These are phyloP conservation scores for Drosophila virilis DNA, from an alignment of 1,140 invertebrate species.

Conservation along the genomic window DNA sequence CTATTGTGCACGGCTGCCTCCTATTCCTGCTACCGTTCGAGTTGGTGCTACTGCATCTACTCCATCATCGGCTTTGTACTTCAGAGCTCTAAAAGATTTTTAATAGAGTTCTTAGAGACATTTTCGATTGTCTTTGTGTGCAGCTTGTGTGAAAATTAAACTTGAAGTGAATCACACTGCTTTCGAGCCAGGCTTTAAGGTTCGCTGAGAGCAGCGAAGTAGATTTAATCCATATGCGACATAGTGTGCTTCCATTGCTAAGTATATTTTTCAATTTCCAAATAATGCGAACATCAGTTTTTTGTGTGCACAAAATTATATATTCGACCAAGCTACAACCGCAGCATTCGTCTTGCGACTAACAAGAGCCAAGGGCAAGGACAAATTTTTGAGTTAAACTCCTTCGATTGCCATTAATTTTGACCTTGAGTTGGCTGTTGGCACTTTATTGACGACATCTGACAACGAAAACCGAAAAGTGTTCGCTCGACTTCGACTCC, in stretches of 20 bases:
- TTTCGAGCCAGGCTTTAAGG: conserved; percentile 12
- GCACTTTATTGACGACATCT: conserved; percentile 75
- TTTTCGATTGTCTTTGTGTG: conserved; percentile 79
- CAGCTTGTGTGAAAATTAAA: conserved; percentile 75
- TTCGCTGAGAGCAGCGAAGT: not conserved
- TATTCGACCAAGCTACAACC: not conserved
- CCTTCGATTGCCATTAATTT: conserved; percentile 29
- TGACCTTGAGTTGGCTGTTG: conserved; percentile 47
- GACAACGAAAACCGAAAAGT: conserved; percentile 39
- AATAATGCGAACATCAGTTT: too few relatives aligned
- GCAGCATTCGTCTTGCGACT: conserved; percentile 29
- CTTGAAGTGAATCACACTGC: conserved; percentile 50
- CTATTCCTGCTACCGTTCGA: conserved; percentile 4
- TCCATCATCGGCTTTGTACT: conserved; percentile 71
- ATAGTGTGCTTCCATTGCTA: not conserved
- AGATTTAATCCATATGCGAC: not conserved
- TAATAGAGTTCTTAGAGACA: conserved; percentile 83
- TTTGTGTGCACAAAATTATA: too few relatives aligned
- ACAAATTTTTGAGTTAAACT: conserved; percentile 27
- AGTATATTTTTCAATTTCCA: too few relatives aligned
- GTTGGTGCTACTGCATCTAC: conserved; percentile 40
- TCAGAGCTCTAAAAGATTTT: conserved; percentile 75
- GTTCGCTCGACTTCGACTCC: conserved; percentile 39
- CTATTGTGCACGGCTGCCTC: conserved; percentile 44
- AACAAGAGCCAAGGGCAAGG: conserved; percentile 22